Evolutionary conservation across 2,113 vertebrate genomes (phyloP).

Genomic region (Nothobranchius kuhntae): DNA sequence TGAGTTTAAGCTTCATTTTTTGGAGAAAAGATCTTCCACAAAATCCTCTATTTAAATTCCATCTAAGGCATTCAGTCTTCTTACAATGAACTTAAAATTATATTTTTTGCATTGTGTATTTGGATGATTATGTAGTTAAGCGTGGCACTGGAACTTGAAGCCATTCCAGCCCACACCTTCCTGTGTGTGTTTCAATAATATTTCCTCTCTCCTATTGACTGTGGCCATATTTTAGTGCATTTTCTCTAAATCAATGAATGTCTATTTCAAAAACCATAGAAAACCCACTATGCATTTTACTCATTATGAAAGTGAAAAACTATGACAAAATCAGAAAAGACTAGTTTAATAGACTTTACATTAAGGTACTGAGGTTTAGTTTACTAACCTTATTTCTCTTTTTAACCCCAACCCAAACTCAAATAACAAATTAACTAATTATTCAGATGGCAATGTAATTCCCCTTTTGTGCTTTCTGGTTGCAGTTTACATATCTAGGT

Average conservation of each 20-base stretch:
- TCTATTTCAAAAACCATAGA: not conserved
- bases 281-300: not conserved
- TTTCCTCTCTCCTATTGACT: not conserved
- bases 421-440: not conserved
- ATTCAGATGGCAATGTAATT: not conserved
- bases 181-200: not conserved
- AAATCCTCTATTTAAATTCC: not conserved
- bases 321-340: not conserved
- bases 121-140: not conserved
- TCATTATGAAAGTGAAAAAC: slow-evolving; percentile 13
- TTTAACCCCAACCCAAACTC: no score
- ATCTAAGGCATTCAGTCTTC: not conserved
- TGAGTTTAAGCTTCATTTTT: not conserved
- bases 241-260: not conserved
- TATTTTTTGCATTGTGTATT: not conserved
- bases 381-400: not conserved
- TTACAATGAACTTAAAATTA: no score
- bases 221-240: not conserved
- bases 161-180: not conserved
- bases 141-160: not conserved
- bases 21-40: not conserved
- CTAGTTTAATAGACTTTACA: not conserved
- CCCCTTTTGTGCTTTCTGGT: no score
- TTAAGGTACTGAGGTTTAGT: no score
- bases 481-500: no score